Percentiles rank a stretch among this genome's conserved stretches.
Conservation (phyloP, 2,113 vertebrate species). For the Rhinolophus sinicus region DNA sequence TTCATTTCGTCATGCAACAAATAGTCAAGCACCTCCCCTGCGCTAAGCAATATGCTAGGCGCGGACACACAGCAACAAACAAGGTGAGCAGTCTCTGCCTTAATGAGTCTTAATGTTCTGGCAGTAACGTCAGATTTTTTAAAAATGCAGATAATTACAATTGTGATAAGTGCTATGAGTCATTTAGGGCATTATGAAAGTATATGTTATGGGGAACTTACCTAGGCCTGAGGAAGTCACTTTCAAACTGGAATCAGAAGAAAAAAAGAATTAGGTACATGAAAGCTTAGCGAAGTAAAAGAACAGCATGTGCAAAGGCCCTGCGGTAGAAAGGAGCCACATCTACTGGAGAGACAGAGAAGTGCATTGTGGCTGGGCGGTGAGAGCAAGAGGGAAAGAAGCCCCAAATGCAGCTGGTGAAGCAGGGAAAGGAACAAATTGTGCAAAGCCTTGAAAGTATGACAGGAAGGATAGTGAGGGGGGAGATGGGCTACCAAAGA, state of each 20-base stretch:
- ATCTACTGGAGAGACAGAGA: not conserved
- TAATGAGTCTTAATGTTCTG: not conserved
- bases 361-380: not conserved
- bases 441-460: not conserved
- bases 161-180: not conserved
- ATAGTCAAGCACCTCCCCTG: not conserved
- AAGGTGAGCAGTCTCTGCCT: not conserved
- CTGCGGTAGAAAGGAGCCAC: not conserved
- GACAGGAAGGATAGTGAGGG: not conserved
- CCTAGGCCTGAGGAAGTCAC: not conserved
- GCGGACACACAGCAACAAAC: not conserved
- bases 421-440: not conserved
- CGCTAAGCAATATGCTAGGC: not conserved
- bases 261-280: not conserved
- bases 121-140: not conserved
- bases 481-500: not conserved
- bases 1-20: not conserved
- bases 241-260: not conserved
- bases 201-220: not conserved
- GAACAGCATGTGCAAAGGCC: not conserved
- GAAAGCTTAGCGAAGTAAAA: not conserved
- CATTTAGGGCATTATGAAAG: not conserved
- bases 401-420: not conserved
- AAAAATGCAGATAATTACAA: not conserved
- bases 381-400: not conserved